Percentiles rank a stretch among this genome's conserved stretches.
phyloP scores from a whole-genome alignment of 2,113 vertebrate species.

The Pelusios castaneus region DNA sequence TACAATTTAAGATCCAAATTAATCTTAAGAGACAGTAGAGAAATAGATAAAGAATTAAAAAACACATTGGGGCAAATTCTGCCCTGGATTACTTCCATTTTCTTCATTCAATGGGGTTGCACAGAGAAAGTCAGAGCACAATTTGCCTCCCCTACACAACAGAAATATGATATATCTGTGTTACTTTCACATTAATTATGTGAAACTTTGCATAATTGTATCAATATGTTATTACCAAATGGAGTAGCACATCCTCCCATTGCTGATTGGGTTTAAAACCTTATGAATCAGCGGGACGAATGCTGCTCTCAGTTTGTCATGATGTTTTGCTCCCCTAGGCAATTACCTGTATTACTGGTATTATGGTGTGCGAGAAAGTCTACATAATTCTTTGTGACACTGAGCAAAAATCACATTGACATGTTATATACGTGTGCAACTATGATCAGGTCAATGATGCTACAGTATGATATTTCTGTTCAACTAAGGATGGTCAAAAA shows the following conservation, averaged over 20 bases:
- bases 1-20: too few relatives aligned
- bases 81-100: too few relatives aligned
- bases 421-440: neutral
- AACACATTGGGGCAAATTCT: too few relatives aligned
- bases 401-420: neutral
- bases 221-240: too few relatives aligned
- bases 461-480: neutral
- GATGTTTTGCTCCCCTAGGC: neutral
- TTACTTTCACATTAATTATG: too few relatives aligned
- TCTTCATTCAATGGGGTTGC: too few relatives aligned
- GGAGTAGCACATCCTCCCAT: fast-evolving
- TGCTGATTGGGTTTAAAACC: neutral
- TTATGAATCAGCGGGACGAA: neutral
- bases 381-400: neutral
- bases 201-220: too few relatives aligned
- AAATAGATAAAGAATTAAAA: too few relatives aligned
- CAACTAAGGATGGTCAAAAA: neutral
- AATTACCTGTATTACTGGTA: neutral
- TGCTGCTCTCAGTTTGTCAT: neutral
- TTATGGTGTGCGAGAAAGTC: neutral
- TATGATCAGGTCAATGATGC: neutral
- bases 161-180: too few relatives aligned
- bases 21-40: too few relatives aligned
- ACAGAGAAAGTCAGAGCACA: too few relatives aligned
- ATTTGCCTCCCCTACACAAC: too few relatives aligned